Evolutionary conservation across 2,797 vertebrate genomes (phyloP).

Genomic region (Mormyrus proboscirostris): DNA sequence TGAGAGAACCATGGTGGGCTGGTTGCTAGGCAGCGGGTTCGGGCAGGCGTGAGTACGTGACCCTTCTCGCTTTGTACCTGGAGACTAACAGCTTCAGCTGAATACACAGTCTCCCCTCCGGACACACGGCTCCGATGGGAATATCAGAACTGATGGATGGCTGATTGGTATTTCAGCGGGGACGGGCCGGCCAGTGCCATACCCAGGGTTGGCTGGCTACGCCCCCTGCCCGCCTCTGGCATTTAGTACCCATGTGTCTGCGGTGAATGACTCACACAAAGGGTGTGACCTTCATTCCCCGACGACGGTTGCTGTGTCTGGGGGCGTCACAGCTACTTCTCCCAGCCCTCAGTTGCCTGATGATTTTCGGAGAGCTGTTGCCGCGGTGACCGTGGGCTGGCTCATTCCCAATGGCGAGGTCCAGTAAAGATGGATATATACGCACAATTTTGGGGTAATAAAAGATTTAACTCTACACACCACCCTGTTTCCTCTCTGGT

Average conservation of each 20-base stretch:
- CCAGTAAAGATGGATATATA: neutral
- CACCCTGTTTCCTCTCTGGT: neutral
- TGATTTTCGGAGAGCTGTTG: neutral
- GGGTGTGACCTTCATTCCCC: neutral
- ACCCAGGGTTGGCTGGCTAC: neutral
- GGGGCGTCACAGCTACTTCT: neutral
- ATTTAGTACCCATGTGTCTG: neutral
- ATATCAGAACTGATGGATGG: neutral
- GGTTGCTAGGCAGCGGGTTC: conserved; percentile 40
- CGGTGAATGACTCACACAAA: neutral
- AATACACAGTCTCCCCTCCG: neutral
- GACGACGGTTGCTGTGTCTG: neutral
- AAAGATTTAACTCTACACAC: neutral
- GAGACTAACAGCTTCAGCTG: neutral
- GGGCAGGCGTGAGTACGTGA: neutral
- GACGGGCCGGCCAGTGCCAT: neutral
- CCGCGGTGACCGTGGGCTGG: neutral
- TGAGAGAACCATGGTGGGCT: conserved; percentile 28
- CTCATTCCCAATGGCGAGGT: neutral
- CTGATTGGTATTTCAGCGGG: neutral
- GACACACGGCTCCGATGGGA: neutral
- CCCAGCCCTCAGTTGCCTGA: neutral
- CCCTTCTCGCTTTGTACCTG: neutral
- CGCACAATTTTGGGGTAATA: neutral
- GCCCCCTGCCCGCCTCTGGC: neutral